These are phyloP conservation scores for Ricordea florida DNA, from an alignment of 92 coral and sea anemone genomes.

Conservation along the genomic window DNA sequence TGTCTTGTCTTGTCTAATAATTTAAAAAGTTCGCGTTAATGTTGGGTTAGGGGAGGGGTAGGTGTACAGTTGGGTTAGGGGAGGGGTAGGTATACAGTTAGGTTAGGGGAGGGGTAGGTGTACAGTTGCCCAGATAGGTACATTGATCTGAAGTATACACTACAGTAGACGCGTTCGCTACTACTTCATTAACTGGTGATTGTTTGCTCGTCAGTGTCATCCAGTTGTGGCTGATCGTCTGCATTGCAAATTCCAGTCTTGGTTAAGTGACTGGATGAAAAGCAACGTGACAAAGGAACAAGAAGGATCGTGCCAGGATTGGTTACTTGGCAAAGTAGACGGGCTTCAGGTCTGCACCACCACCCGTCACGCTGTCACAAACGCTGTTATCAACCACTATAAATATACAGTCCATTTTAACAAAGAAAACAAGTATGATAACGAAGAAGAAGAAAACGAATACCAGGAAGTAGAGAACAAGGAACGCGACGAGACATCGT, in stretches of 20 bases:
- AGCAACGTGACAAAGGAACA: constrained; percentile 81
- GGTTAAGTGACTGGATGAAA: constrained; percentile 84
- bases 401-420: constrained; percentile 90
- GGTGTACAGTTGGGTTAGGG: too few species aligned
- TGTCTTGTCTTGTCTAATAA: too few species aligned
- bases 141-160: background rate
- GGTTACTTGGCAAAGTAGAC: constrained; percentile 92
- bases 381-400: constrained; percentile 68
- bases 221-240: constrained; percentile 80
- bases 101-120: too few species aligned
- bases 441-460: background rate
- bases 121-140: background rate
- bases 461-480: background rate
- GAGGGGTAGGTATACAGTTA: too few species aligned
- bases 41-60: too few species aligned
- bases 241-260: constrained; percentile 80
- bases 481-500: constrained; percentile 17
- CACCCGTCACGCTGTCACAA: constrained; percentile 63
- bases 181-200: background rate
- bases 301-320: constrained; percentile 75
- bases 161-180: background rate
- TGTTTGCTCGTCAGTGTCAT: constrained; percentile 64
- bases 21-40: too few species aligned
- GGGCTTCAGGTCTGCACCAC: constrained; percentile 91
- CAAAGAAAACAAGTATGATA: background rate